phyloP scores from a whole-genome alignment of 2,113 vertebrate genomes.

The Ardeotis arabs region DNA sequence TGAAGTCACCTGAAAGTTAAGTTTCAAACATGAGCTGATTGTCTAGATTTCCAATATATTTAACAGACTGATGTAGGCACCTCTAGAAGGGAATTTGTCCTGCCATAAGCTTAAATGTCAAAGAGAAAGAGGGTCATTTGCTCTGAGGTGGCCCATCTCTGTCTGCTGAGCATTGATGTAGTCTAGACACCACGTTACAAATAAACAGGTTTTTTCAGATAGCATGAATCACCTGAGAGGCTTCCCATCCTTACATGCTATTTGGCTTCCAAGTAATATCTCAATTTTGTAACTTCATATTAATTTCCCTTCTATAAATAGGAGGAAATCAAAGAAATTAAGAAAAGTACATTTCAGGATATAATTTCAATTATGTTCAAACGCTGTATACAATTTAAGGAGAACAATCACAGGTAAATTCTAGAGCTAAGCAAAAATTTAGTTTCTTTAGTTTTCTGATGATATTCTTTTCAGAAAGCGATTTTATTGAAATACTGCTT shows the following conservation, averaged over 20 bases:
- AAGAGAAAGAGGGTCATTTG: background rate
- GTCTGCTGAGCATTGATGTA: background rate
- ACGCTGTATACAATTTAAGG: background rate
- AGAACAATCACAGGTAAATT: background rate
- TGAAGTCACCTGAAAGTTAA: background rate
- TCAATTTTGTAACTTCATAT: background rate
- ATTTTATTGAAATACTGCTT: background rate
- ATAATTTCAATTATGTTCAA: background rate
- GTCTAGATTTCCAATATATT: background rate
- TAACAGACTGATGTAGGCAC: background rate
- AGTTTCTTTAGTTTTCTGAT: background rate
- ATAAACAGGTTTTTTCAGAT: background rate
- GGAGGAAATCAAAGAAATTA: background rate
- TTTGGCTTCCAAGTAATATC: background rate
- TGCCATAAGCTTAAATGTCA: background rate
- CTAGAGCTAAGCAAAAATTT: background rate
- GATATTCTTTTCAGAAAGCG: background rate
- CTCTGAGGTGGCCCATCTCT: background rate
- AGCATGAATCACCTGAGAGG: background rate
- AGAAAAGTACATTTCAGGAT: background rate
- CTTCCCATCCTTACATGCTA: background rate
- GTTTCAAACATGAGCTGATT: background rate
- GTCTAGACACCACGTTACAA: background rate
- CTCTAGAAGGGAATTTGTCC: background rate
- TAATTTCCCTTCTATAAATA: background rate